Evolutionary conservation across 2,113 vertebrate species (phyloP), one percentile per base, ranked within the genome.

Genomic region (Lathamus discolor): DNA sequence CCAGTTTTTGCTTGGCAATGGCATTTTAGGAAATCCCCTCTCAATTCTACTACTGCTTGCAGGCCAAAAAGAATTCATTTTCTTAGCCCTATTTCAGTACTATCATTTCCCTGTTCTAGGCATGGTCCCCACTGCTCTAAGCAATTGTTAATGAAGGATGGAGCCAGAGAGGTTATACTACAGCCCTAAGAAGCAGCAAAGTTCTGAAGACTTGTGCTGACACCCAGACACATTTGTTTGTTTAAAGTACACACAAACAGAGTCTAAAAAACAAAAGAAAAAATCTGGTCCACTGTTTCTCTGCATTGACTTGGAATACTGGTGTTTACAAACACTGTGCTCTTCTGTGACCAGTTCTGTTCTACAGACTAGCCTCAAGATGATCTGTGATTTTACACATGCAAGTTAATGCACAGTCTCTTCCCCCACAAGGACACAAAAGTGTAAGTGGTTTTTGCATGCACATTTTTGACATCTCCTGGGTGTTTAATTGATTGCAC

Each of bases 161-260:
- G 92, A 96, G 41, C 74, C 66, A 70, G 90, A 88, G 68, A 91
- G 64, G n/a, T 55, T 90, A 86, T 20, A 48, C 17, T 27, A 46
- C 22, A 39, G 17, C 52, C 72, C 70, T 55, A 48, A 66, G 33
- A 37, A 57, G 62, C 76, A 94, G 73, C 83, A 46, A 85, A 92
- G 62, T 73, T 93, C 82, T 93, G n/a, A 63, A 78, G 80, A 84
- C 80, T 82, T 91, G 72, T 70, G 83, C 90, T 92, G 72, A 90
- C 70, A 86, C 11, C 51, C 13, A 70, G 88, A 89, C 33, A 79
- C 6, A 4, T 27, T 61, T 51, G 49, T 19, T 78, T 57, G 28
- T n/a, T 54, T 43, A 41, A 85, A 62, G 61, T 62, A 62, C 24
- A 62, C 35, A 39, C 11, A 37, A 16, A 35, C 14, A 37, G n/a